These are phyloP conservation scores for Lepus europaeus DNA, from an alignment of 2,113 vertebrate species.

Conservation along the genomic window DNA sequence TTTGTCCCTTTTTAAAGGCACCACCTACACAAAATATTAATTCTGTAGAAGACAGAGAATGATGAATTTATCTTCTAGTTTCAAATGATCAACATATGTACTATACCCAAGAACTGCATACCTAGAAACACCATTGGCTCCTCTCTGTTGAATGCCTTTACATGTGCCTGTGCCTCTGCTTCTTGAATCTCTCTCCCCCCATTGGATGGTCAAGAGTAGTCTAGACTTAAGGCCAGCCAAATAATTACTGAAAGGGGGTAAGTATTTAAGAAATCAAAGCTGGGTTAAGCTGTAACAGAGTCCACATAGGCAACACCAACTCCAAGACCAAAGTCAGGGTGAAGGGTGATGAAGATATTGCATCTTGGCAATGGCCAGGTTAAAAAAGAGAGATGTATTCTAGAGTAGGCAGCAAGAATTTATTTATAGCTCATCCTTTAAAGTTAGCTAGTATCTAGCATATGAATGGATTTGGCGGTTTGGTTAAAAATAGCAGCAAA, in stretches of 20 bases:
- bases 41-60: background rate
- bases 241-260: background rate
- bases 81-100: background rate
- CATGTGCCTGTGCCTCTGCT: background rate
- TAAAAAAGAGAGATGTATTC: background rate
- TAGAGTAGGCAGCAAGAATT: background rate
- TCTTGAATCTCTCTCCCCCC: background rate
- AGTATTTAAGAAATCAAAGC: background rate
- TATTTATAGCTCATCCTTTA: background rate
- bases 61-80: background rate
- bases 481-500: conserved; percentile 32
- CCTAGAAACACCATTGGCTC: background rate
- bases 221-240: background rate
- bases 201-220: background rate
- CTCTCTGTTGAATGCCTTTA: background rate
- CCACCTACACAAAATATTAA: background rate
- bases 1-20: background rate
- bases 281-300: background rate
- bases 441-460: background rate
- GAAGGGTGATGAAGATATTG: background rate
- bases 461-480: background rate
- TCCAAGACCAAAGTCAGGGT: background rate
- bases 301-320: background rate
- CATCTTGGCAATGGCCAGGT: background rate
- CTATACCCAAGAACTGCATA: background rate